phyloP scores from a whole-genome alignment of 2,888 invertebrate species.

The Trimorus sp. region DNA sequence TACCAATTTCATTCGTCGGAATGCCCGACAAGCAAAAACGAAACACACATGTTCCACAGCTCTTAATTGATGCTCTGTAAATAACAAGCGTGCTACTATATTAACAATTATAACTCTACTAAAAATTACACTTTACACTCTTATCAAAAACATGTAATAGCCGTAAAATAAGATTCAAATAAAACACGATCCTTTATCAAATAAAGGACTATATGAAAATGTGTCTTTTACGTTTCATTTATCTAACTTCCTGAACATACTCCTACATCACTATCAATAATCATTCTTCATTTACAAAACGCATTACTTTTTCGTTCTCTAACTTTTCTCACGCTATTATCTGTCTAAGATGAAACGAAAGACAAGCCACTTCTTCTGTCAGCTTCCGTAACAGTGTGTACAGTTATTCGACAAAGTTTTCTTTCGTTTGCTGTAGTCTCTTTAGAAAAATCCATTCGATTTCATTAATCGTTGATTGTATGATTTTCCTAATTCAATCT shows the following conservation, averaged over 20 bases:
- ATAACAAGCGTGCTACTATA: conserved; percentile 50
- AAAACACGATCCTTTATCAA: conserved; percentile 46
- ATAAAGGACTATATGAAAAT: conserved; percentile 46
- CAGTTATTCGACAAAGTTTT: no score
- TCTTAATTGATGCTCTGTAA: conserved; percentile 40
- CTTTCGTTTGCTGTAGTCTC: no score
- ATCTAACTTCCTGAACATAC: conserved; percentile 28
- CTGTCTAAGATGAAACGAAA: no score
- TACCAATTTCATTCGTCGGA: no score
- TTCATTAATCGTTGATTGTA: no score
- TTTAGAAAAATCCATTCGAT: no score
- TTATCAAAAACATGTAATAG: conserved; percentile 47
- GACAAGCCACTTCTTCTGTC: no score
- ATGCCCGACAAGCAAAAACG: background rate
- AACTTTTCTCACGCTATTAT: no score
- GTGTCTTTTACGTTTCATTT: conserved; percentile 46
- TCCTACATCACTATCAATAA: conserved; percentile 6
- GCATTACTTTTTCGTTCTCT: no score
- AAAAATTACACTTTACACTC: conserved; percentile 48
- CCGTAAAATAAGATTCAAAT: conserved; percentile 31
- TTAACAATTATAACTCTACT: conserved; percentile 43
- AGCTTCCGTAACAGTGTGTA: no score
- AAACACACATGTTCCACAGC: conserved; percentile 30
- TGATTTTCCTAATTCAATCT: no score
- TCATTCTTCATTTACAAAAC: background rate